A percentile compares a stretch with the other conserved stretches of the same genome.
phyloP scores from a whole-genome alignment of 2,797 vertebrate species.

The Hyperoplus lanceolatus region DNA sequence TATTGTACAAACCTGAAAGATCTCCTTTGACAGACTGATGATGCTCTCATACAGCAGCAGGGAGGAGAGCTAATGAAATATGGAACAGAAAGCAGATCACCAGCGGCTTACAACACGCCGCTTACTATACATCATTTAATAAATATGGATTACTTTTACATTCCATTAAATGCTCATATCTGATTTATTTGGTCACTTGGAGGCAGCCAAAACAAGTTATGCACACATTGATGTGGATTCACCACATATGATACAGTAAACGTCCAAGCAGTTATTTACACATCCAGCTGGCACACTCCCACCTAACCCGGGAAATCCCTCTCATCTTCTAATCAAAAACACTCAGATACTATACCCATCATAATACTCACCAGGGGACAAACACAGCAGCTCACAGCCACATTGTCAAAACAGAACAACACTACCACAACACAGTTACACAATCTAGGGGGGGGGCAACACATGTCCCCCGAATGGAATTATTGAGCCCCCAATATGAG shows the following conservation, averaged over 20 bases:
- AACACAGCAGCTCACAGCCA: too few species aligned
- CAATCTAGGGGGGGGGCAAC: too few species aligned
- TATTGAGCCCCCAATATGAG: too few species aligned
- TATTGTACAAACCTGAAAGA: conserved; percentile 28
- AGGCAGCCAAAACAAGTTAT: not conserved
- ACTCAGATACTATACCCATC: too few species aligned
- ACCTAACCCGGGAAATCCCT: too few species aligned
- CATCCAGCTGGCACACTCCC: not conserved
- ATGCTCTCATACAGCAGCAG: conserved; percentile 11
- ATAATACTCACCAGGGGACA: too few species aligned
- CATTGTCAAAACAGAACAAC: too few species aligned
- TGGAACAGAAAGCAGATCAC: conserved; percentile 14
- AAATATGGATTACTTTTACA: conserved; percentile 1
- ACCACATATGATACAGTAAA: not conserved
- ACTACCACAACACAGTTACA: too few species aligned
- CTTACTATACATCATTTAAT: conserved; percentile 17
- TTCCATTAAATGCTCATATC: not conserved
- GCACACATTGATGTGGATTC: not conserved
- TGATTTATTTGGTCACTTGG: not conserved
- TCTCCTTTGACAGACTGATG: conserved; percentile 33
- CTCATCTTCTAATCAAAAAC: too few species aligned
- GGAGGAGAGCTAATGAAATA: conserved; percentile 37
- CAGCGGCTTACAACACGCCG: not conserved
- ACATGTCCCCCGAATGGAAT: too few species aligned
- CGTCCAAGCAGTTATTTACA: not conserved